Evolutionary conservation across 2,113 vertebrate genomes (phyloP).

Genomic region (Shinisaurus crocodilurus): DNA sequence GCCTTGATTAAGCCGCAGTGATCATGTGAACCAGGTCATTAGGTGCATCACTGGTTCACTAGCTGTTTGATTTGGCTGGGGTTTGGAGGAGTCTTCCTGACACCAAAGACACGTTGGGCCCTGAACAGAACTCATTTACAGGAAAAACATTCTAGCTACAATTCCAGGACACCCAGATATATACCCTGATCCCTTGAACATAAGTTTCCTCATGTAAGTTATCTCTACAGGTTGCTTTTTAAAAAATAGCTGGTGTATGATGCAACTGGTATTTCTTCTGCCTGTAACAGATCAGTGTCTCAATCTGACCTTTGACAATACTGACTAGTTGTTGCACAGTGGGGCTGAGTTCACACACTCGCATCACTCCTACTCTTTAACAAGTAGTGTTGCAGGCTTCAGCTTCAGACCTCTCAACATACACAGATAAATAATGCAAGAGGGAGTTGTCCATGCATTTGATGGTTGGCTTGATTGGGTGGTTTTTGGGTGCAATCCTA

Average conservation of each 20-base stretch:
- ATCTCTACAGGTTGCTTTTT: not conserved
- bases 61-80: not conserved
- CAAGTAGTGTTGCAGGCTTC: not conserved
- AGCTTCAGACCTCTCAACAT: not conserved
- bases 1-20: too few species aligned
- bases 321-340: not conserved
- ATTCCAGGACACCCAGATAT: not conserved
- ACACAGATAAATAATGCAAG: not conserved
- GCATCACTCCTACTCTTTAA: not conserved
- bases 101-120: not conserved
- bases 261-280: not conserved
- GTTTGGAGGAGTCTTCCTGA: not conserved
- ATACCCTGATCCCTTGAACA: not conserved
- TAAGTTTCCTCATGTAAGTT: not conserved
- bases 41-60: not conserved
- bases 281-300: too few species aligned
- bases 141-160: not conserved
- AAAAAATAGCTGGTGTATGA: too few species aligned
- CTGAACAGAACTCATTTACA: not conserved
- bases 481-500: too few species aligned
- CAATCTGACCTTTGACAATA: not conserved
- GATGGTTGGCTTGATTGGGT: not conserved
- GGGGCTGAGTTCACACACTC: not conserved
- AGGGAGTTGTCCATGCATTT: not conserved
- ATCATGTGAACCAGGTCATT: too few species aligned